These are phyloP conservation scores for Anolis sagrei DNA, from an alignment of 2,113 vertebrate genomes.

Conservation along the genomic window DNA sequence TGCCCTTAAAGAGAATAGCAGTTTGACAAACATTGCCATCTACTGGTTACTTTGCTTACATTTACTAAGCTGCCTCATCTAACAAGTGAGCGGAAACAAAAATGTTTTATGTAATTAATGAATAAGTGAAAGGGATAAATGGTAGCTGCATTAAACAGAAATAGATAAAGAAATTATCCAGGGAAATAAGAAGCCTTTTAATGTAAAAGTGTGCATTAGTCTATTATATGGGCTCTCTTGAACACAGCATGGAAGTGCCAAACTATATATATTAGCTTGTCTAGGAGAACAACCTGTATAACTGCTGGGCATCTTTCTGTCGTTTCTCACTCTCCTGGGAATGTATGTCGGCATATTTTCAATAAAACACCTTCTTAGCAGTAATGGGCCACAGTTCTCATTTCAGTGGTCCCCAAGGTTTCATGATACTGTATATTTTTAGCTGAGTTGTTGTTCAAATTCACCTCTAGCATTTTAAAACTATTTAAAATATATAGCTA, in stretches of 20 bases:
- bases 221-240: constrained; percentile 37
- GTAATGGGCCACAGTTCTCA: constrained; percentile 90
- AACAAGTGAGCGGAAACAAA: constrained; percentile 21
- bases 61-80: constrained; percentile 35
- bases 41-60: constrained; percentile 71
- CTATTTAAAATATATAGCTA: not conserved
- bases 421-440: constrained; percentile 86
- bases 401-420: constrained; percentile 90
- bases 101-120: constrained; percentile 38
- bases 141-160: constrained; percentile 33
- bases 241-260: constrained; percentile 43
- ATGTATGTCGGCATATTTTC: constrained; percentile 79
- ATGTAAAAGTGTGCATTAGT: constrained; percentile 39
- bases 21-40: constrained; percentile 72
- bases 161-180: constrained; percentile 1
- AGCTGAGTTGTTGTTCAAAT: constrained; percentile 72
- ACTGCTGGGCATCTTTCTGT: constrained; percentile 45
- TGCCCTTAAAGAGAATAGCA: constrained; percentile 41
- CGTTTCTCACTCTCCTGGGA: constrained; percentile 76
- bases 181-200: constrained; percentile 45
- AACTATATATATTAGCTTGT: constrained; percentile 27
- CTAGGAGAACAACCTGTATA: constrained; percentile 57
- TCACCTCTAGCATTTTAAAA: constrained; percentile 61
- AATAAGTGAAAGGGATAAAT: constrained; percentile 28
- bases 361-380: constrained; percentile 95